phyloP scores from a whole-genome alignment of 2,113 vertebrate genomes.

The Octodon degus region DNA sequence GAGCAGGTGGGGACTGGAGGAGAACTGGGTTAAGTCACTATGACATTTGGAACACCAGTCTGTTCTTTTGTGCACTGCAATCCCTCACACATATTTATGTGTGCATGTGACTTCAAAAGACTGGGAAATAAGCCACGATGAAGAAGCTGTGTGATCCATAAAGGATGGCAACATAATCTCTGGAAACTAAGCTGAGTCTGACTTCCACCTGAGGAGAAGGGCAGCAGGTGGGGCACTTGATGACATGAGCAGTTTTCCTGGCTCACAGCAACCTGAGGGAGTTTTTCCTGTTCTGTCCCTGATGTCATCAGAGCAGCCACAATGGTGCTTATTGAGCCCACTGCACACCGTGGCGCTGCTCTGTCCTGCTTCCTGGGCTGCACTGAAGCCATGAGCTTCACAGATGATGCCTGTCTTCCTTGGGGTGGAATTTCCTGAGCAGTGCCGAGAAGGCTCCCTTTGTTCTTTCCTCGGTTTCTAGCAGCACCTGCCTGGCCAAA shows the following conservation, averaged over 20 bases:
- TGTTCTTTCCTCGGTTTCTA: conserved; percentile 40
- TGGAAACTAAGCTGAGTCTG: background rate
- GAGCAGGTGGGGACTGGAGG: background rate
- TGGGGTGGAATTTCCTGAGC: background rate
- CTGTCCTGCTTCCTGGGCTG: background rate
- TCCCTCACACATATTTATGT: background rate
- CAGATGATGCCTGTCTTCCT: background rate
- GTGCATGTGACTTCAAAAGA: background rate
- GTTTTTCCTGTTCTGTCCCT: background rate
- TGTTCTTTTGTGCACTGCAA: background rate
- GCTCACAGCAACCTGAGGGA: background rate
- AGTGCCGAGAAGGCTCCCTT: background rate
- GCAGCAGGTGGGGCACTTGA: background rate
- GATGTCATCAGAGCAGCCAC: background rate
- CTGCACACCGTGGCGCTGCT: background rate
- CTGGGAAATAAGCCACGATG: background rate
- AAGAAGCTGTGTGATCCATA: background rate
- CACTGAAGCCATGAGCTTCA: background rate
- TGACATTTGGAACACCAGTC: background rate
- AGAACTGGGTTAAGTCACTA: background rate
- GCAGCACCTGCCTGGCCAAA: conserved; percentile 17
- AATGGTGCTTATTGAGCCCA: background rate
- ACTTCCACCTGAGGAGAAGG: background rate
- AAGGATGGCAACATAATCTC: background rate
- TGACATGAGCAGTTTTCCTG: background rate